phyloP scores from a whole-genome alignment of 2,797 vertebrate genomes.

The Smutsia temminckii region DNA sequence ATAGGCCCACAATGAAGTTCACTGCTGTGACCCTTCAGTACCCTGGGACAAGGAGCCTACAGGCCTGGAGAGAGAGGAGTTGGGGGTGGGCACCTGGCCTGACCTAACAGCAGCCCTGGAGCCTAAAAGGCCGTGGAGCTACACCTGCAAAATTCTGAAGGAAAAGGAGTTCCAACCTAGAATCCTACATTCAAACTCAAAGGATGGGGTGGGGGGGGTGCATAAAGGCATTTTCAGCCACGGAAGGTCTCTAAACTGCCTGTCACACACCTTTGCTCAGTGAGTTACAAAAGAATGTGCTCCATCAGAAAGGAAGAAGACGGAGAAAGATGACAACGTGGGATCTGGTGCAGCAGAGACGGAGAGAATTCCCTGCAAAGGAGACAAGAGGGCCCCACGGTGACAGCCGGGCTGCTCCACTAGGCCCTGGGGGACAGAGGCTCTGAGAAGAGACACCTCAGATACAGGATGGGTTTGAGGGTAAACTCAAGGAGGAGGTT shows the following conservation, averaged over 20 bases:
- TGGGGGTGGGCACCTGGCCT: no score
- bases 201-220: neutral
- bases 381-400: neutral
- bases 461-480: neutral
- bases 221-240: neutral
- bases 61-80: no score
- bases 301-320: neutral
- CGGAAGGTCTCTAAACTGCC: neutral
- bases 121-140: neutral
- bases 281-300: neutral
- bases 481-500: neutral
- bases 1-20: neutral
- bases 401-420: neutral
- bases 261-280: neutral
- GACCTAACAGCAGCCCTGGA: neutral
- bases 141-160: neutral
- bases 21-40: neutral
- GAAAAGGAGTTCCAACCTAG: neutral
- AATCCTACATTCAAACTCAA: neutral
- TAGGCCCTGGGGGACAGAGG: neutral
- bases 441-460: neutral
- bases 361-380: neutral
- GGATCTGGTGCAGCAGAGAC: neutral
- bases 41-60: neutral
- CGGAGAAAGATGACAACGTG: neutral